Evolutionary conservation across 2,113 vertebrate species (phyloP).

Genomic region (Protomyctophum bolini): DNA sequence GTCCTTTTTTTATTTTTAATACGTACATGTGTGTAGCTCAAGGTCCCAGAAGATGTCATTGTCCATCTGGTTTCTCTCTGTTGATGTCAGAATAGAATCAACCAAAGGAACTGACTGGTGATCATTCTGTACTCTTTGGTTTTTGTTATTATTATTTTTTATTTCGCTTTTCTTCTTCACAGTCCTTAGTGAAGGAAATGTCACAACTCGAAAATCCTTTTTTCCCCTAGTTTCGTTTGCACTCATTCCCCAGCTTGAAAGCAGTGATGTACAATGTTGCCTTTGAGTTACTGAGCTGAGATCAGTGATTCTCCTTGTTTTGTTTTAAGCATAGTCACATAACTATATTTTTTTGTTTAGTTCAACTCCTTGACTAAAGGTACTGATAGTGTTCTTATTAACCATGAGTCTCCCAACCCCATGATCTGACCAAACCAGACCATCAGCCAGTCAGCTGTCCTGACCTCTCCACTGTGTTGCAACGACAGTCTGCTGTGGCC

Average conservation of each 20-base stretch:
- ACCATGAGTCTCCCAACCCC: not conserved
- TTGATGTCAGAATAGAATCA: constrained; percentile 26
- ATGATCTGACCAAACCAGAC: constrained; percentile 7
- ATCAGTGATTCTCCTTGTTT: not conserved
- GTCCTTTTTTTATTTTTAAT: constrained; percentile 4
- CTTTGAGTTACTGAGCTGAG: not conserved
- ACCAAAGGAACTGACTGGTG: constrained; percentile 56
- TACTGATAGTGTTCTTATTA: not conserved
- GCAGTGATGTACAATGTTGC: constrained; percentile 4
- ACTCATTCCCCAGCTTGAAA: constrained; percentile 54
- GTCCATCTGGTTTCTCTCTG: constrained; percentile 1
- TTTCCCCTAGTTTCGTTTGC: constrained; percentile 35
- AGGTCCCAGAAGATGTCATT: not conserved
- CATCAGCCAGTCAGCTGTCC: constrained; percentile 32
- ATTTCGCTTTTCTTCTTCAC: constrained; percentile 18
- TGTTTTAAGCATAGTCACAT: constrained; percentile 12
- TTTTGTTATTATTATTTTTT: not conserved
- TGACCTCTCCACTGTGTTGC: constrained; percentile 23
- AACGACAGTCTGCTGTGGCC: fast-evolving
- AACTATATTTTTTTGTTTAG: not conserved
- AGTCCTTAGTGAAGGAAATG: constrained; percentile 4
- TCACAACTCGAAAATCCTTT: constrained; percentile 3
- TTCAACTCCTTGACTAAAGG: not conserved
- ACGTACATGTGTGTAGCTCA: not conserved
- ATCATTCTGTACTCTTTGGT: constrained; percentile 19